Conservation (phyloP, 1,140 invertebrate species). For the Zaprionus tsacasi region DNA sequence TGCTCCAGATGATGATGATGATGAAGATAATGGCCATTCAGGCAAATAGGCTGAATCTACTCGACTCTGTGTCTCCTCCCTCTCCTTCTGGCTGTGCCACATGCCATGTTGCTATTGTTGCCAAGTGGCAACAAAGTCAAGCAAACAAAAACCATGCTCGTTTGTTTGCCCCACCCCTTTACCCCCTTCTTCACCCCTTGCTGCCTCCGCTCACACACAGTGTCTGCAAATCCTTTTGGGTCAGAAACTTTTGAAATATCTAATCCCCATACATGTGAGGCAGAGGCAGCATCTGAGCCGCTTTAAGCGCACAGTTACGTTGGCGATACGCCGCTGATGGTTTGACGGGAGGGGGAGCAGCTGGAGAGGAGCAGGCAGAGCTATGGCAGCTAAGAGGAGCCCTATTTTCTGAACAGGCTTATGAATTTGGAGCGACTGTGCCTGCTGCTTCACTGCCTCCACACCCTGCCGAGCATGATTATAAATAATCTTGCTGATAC, state of each 20-base stretch:
- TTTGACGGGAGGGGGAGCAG: neutral
- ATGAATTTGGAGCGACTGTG: constrained; percentile 38
- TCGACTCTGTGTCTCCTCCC: neutral
- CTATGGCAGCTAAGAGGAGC: constrained; percentile 5
- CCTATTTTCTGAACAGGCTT: constrained; percentile 29
- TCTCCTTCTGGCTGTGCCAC: neutral
- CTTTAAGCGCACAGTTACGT: constrained; percentile 53
- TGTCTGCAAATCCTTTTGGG: constrained; percentile 73
- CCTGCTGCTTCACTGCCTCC: constrained; percentile 14
- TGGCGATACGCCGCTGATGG: constrained; percentile 17
- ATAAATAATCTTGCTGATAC: constrained; percentile 34
- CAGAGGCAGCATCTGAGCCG: constrained; percentile 43
- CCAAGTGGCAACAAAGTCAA: constrained; percentile 79
- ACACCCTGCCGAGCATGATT: constrained; percentile 21
- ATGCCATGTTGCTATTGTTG: constrained; percentile 72
- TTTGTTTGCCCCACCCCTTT: constrained; percentile 47
- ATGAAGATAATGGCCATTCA: constrained; percentile 77
- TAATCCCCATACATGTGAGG: constrained; percentile 67
- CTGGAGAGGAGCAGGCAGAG: neutral
- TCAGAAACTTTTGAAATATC: constrained; percentile 80
- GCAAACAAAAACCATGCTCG: constrained; percentile 72
- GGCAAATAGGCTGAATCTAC: constrained; percentile 68
- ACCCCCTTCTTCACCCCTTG: constrained; percentile 16
- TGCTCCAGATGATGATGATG: constrained; percentile 56
- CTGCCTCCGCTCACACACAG: neutral